These are phyloP conservation scores for Scylla paramamosain DNA, from an alignment of 1,140 invertebrate genomes.

Conservation along the genomic window DNA sequence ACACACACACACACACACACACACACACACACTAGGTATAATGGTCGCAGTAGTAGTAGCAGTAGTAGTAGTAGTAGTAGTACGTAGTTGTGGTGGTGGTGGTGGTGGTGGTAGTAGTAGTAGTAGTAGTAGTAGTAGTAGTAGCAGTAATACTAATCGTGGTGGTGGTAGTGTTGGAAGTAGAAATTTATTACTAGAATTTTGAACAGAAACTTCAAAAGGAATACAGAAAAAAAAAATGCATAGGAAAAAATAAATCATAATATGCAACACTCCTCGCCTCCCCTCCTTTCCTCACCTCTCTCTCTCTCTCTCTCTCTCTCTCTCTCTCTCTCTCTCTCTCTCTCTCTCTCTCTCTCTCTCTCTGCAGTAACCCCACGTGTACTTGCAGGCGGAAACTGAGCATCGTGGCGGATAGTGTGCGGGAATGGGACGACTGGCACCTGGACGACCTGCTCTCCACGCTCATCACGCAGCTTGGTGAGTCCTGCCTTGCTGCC, in stretches of 20 bases:
- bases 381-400: conserved; percentile 58
- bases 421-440: conserved; percentile 68
- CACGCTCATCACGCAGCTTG: conserved; percentile 64
- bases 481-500: conserved; percentile 33
- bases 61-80: background rate
- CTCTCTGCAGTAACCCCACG: no score
- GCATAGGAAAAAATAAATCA: no score
- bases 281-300: no score
- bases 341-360: no score
- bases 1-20: no score
- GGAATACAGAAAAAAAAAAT: no score
- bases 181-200: background rate
- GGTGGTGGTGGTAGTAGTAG: background rate
- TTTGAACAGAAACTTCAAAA: background rate
- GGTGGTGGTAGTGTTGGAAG: background rate
- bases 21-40: background rate
- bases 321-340: no score
- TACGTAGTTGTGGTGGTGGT: background rate
- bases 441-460: conserved; percentile 65
- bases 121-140: conserved; percentile 12
- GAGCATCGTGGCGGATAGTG: conserved; percentile 65
- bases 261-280: no score
- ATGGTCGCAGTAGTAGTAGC: background rate
- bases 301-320: no score
- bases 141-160: background rate